Base-by-base conservation (phyloP, 2,888 invertebrate species). In the Caenorhabditis afra region DNA sequence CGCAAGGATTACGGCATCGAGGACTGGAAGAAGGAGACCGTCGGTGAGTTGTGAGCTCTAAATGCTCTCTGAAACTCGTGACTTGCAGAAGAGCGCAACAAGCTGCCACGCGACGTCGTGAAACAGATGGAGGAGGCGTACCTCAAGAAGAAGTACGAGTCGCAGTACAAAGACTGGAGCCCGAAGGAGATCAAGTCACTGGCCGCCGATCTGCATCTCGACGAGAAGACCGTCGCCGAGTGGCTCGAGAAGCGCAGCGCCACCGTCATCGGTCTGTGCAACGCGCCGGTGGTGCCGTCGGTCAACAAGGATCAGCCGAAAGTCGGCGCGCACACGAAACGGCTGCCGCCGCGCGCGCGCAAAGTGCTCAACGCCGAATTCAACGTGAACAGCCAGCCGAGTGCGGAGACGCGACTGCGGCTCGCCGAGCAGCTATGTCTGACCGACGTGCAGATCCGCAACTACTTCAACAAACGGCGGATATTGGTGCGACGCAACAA, bases 61-160 rank as follows among this genome's bases (percentile, higher is more conserved):
- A 29, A 29, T 29, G 29, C 47, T 10, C 16, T 16, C 16, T 47
- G 47, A 5, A 18, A 18, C 18, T 18, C 18, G 18, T 3, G 3
- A 16, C 47, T 47, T 18, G 47, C 18, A n/a, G 47, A 18, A 16
- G 10, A n/a, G 16, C n/a, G 5, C 3, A 20, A 14, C 50, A 22
- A 22, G 14, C 11, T 14, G 23, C 47, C 16, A 8, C 16, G n/a
- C 2, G 18, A 47, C 3, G 16, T 16, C 3, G 4, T 47, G 8
- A 22, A 29, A 2, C 16, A 61, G 29, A 35, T 62, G 35, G 61
- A 62, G 37, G 50, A 49, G 11, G 49, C 49, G 1, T 62, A 62
- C n/a, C 39, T 62, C 14, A 11, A 35, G 20, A 62, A 62, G 14
- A 62, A 62, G 18, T 62, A 62, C 16, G 1, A 62, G 3, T 37